Percentiles rank a stretch among this genome's conserved stretches.
Conservation (phyloP, 2,888 invertebrate species). For the Lordiphosa andalusiaca region DNA sequence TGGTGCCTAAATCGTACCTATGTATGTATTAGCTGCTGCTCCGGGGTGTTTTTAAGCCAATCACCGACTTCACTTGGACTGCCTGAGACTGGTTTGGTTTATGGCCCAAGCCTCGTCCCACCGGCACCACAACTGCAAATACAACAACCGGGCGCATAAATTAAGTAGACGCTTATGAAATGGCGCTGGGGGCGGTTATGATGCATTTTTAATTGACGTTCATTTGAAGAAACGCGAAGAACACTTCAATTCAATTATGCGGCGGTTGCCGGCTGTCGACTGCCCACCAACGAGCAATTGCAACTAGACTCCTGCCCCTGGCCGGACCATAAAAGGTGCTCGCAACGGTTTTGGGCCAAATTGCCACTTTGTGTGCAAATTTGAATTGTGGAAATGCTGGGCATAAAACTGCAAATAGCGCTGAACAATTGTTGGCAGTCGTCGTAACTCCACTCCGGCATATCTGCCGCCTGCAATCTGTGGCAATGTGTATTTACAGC, state of each 20-base stretch:
- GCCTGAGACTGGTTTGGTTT: constrained; percentile 59
- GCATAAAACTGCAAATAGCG: constrained; percentile 54
- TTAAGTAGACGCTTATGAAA: constrained; percentile 68
- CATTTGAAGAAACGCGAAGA: constrained; percentile 70
- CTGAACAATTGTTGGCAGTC: constrained; percentile 55
- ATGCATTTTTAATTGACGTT: constrained; percentile 75
- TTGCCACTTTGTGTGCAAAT: constrained; percentile 78
- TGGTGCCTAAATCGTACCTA: constrained; percentile 34
- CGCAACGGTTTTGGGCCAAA: constrained; percentile 72
- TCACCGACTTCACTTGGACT: constrained; percentile 1
- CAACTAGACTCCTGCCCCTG: constrained; percentile 8
- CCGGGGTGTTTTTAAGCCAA: constrained; percentile 4
- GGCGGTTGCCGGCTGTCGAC: constrained; percentile 18
- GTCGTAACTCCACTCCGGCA: constrained; percentile 19
- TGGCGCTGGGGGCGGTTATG: constrained; percentile 70
- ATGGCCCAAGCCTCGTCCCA: constrained; percentile 36
- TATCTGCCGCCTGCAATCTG: constrained; percentile 66
- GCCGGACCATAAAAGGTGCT: constrained; percentile 67
- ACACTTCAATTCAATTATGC: constrained; percentile 73
- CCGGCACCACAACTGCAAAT: constrained; percentile 6
- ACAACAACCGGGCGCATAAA: constrained; percentile 51
- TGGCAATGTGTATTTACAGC: constrained; percentile 55
- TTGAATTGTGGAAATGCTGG: constrained; percentile 66
- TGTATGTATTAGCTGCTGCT: constrained; percentile 17
- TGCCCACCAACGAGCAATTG: constrained; percentile 11